These are phyloP conservation scores for Spongia lamella DNA, from an alignment of 37 sponge, comb jelly and placozoan species.

Conservation along the genomic window DNA sequence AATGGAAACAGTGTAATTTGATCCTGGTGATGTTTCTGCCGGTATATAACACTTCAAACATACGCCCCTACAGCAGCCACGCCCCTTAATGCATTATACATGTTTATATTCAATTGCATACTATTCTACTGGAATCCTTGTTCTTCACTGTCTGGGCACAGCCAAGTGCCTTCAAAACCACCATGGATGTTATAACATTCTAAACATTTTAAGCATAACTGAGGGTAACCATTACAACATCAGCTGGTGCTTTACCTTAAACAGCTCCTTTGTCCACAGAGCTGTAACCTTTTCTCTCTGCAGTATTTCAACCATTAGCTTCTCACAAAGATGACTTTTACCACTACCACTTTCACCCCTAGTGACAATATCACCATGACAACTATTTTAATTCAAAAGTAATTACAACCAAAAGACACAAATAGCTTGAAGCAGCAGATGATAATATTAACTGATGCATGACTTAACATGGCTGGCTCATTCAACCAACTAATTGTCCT, in stretches of 20 bases:
- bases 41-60: slow-evolving; percentile 61
- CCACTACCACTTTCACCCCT: slow-evolving; percentile 85
- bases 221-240: too few species aligned
- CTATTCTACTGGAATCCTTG: slow-evolving; percentile 77
- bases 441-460: too few species aligned
- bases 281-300: slow-evolving; percentile 38
- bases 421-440: too few species aligned
- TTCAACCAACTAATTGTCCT: neutral
- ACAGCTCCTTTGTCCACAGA: slow-evolving; percentile 42
- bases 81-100: too few species aligned
- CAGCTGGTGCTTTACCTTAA: slow-evolving; percentile 25
- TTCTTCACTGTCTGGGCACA: slow-evolving; percentile 58
- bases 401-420: neutral
- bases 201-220: neutral
- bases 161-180: slow-evolving; percentile 70
- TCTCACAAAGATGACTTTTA: slow-evolving; percentile 68
- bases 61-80: slow-evolving; percentile 46
- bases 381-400: neutral
- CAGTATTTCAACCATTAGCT: slow-evolving; percentile 65
- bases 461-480: too few species aligned
- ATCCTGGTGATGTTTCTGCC: slow-evolving; percentile 51
- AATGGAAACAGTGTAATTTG: slow-evolving; percentile 72
- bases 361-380: neutral
- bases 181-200: slow-evolving; percentile 43
- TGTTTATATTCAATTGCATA: neutral